A percentile compares a stretch with the other conserved stretches of the same genome.
phyloP scores from a whole-genome alignment of 2,888 invertebrate species.

The Clanis bilineata region DNA sequence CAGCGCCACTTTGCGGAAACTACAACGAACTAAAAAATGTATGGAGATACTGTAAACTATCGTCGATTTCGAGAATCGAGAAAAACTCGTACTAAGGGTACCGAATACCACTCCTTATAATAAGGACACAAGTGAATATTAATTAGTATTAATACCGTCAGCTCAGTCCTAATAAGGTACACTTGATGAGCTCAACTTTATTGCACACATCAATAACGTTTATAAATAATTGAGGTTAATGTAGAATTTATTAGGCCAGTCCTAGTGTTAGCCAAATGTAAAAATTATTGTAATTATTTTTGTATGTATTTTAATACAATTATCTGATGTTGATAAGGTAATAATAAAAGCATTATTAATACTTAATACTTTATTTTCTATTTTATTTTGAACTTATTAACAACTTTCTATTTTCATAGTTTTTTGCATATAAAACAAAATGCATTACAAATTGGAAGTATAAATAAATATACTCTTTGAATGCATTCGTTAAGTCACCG shows the following conservation, averaged over 20 bases:
- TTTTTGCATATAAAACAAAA: constrained; percentile 11
- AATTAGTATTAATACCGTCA: no score
- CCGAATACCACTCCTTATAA: no score
- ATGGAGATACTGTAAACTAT: no score
- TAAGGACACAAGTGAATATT: no score
- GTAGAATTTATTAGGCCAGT: constrained; percentile 16
- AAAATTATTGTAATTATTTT: constrained; percentile 26
- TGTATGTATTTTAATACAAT: constrained; percentile 19
- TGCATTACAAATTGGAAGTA: constrained; percentile 73
- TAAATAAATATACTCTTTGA: constrained; percentile 71
- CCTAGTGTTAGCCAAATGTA: constrained; percentile 26
- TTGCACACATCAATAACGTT: no score
- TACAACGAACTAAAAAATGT: no score
- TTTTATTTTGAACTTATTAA: constrained; percentile 21
- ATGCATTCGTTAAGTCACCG: constrained; percentile 42
- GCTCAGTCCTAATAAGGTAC: no score
- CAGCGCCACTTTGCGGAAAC: no score
- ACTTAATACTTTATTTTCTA: constrained; percentile 29
- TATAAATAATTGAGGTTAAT: no score
- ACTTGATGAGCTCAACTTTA: no score
- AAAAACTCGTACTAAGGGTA: no score
- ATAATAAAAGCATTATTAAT: constrained; percentile 35
- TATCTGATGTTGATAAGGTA: background rate
- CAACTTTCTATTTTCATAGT: constrained; percentile 8
- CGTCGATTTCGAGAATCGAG: no score